phyloP scores from a whole-genome alignment of 2,113 vertebrate species.

The Pedetes capensis region DNA sequence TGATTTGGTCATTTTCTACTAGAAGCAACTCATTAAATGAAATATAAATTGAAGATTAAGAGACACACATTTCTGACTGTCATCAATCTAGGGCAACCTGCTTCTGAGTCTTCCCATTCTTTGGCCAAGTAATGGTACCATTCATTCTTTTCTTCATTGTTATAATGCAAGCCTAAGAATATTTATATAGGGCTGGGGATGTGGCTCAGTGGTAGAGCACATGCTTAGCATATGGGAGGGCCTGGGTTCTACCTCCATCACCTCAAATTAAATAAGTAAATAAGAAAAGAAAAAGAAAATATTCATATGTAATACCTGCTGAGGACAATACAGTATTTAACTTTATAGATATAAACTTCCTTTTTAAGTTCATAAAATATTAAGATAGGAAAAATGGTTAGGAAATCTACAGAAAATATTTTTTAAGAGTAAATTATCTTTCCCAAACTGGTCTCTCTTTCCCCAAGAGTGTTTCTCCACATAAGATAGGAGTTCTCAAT shows the following conservation, averaged over 20 bases:
- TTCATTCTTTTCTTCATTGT: neutral
- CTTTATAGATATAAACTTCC: neutral
- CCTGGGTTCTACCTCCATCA: no score
- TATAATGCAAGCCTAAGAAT: neutral
- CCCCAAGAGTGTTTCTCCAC: neutral
- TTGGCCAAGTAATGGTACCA: neutral
- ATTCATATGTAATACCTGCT: neutral
- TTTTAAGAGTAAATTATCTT: neutral
- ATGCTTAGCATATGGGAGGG: neutral
- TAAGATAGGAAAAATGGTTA: slow-evolving; percentile 23
- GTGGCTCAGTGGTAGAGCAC: neutral
- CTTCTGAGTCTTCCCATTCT: neutral
- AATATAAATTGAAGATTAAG: neutral
- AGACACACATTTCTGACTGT: neutral
- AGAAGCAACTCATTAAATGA: neutral
- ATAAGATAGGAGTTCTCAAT: neutral
- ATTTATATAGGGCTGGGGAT: neutral
- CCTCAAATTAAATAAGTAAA: no score
- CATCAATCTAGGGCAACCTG: neutral
- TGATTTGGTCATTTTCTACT: neutral
- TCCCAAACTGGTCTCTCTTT: neutral
- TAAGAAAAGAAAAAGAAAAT: neutral
- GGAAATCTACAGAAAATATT: neutral
- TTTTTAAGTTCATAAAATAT: neutral
- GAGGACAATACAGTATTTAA: neutral